Evolutionary conservation across 2,797 vertebrate species (phyloP).

Genomic region (Malacoraja senta): DNA sequence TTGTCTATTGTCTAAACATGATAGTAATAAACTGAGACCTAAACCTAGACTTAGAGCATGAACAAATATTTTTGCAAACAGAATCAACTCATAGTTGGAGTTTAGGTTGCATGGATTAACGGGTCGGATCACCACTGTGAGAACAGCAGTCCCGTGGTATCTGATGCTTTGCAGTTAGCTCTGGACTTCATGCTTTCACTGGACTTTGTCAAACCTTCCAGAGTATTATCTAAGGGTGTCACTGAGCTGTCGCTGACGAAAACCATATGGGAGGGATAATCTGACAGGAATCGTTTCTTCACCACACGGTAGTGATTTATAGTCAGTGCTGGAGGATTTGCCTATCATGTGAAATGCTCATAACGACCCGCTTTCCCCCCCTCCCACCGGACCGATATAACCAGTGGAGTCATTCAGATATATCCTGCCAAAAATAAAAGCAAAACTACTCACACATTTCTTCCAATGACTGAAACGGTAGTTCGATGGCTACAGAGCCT

Average conservation of each 20-base stretch:
- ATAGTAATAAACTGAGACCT: no score
- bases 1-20: no score
- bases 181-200: background rate
- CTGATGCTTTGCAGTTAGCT: background rate
- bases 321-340: background rate
- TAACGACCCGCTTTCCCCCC: background rate
- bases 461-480: background rate
- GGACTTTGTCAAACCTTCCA: conserved; percentile 26
- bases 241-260: conserved; percentile 23
- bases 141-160: background rate
- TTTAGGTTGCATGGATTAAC: background rate
- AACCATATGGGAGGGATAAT: conserved; percentile 27
- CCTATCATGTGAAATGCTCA: background rate
- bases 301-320: conserved; percentile 5
- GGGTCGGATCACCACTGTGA: background rate
- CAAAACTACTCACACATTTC: background rate
- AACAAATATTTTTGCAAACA: background rate
- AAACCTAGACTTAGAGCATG: no score
- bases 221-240: conserved; percentile 31
- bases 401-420: background rate
- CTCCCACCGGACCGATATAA: background rate
- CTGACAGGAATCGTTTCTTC: conserved; percentile 21
- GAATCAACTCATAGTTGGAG: background rate
- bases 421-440: background rate
- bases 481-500: background rate